phyloP scores from a whole-genome alignment of 1,140 invertebrate genomes.

The Platyscapa corneri region DNA sequence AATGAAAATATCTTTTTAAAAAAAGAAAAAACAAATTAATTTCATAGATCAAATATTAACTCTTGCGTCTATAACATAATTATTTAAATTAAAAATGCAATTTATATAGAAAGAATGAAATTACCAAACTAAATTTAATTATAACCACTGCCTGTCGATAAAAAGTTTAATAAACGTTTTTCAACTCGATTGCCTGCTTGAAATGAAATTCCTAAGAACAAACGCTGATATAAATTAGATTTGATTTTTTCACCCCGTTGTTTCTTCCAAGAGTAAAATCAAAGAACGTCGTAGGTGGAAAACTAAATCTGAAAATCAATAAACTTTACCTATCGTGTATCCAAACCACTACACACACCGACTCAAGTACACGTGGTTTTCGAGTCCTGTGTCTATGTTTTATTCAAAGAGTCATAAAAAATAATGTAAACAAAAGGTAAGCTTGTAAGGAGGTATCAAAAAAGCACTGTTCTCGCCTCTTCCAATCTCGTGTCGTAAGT shows the following conservation, averaged over 20 bases:
- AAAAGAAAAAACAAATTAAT: too few species aligned
- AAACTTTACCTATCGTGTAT: background rate
- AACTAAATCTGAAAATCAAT: slow-evolving; percentile 22
- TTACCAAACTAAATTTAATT: background rate
- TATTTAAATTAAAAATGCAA: too few species aligned
- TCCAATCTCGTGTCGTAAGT: background rate
- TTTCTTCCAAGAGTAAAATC: background rate
- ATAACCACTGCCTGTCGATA: background rate
- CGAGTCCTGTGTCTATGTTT: background rate
- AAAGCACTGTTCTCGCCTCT: background rate
- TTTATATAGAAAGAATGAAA: background rate
- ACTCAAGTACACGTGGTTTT: background rate
- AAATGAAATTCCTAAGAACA: background rate
- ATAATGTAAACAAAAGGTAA: slow-evolving; percentile 9
- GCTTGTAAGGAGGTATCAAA: background rate
- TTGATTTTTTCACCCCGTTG: background rate
- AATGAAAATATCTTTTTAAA: too few species aligned
- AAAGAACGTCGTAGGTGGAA: background rate
- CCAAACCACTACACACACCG: background rate
- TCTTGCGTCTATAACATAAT: too few species aligned
- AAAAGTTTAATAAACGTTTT: background rate
- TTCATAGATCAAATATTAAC: too few species aligned
- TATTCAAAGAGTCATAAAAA: background rate
- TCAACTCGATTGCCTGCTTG: background rate
- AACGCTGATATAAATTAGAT: too few species aligned